Evolutionary conservation across 1,140 invertebrate genomes (phyloP).

Genomic region (Propsilocerus akamusi): DNA sequence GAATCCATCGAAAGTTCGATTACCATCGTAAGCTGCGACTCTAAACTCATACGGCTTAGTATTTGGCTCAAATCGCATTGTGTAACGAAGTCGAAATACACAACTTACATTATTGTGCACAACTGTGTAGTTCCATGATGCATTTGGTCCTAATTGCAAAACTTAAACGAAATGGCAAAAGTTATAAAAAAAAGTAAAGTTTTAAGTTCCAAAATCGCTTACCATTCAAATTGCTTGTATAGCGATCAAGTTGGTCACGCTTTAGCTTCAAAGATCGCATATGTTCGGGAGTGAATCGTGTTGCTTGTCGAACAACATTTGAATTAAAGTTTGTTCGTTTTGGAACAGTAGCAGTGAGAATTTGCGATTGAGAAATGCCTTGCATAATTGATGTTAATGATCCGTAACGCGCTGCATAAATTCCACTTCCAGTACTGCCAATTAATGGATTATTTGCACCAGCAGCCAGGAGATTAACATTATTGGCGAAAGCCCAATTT

Average conservation of each 20-base stretch:
- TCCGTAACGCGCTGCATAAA: conserved; percentile 24
- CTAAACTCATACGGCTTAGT: conserved; percentile 14
- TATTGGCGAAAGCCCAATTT: conserved; percentile 28
- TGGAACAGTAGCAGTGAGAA: conserved; percentile 28
- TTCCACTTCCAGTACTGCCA: conserved; percentile 24
- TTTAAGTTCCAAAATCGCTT: too few species aligned
- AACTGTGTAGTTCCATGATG: neutral
- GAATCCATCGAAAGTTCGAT: conserved; percentile 17
- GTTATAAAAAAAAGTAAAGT: too few species aligned
- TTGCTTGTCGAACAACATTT: neutral
- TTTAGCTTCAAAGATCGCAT: neutral
- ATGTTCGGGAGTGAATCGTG: conserved; percentile 11
- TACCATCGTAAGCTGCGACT: conserved; percentile 23
- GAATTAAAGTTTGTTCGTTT: neutral
- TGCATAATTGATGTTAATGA: conserved; percentile 27
- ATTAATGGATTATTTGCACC: conserved; percentile 20
- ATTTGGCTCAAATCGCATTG: neutral
- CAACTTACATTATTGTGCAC: neutral
- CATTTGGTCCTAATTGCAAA: neutral
- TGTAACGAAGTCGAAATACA: neutral
- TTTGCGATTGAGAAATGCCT: conserved; percentile 19
- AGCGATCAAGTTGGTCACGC: neutral
- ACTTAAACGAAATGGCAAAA: too few species aligned
- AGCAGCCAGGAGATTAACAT: conserved; percentile 29
- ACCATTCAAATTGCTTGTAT: neutral